These are phyloP conservation scores for Lepidochrysops patricia DNA, from an alignment of 2,888 invertebrate species.

Conservation along the genomic window DNA sequence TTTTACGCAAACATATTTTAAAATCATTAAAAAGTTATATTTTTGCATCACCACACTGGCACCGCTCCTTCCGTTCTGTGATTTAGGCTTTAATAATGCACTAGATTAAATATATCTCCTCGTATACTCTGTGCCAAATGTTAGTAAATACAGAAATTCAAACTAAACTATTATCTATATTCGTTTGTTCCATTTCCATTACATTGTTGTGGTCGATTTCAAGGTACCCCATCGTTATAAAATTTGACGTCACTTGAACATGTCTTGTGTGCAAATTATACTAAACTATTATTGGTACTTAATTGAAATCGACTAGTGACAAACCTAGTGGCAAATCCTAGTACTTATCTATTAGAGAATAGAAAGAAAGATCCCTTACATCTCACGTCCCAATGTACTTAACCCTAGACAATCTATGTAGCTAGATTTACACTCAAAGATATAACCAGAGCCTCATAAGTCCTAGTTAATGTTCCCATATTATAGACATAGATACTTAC, in stretches of 20 bases:
- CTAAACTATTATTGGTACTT: not conserved
- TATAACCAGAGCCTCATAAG: not conserved
- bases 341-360: conserved; percentile 47
- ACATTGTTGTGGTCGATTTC: conserved; percentile 12
- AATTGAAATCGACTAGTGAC: conserved; percentile 29
- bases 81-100: conserved; percentile 61
- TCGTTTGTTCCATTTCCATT: conserved; percentile 22
- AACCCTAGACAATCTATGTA: conserved; percentile 39
- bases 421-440: conserved; percentile 16
- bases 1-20: conserved; percentile 46
- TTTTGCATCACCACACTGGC: conserved; percentile 61
- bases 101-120: conserved; percentile 42
- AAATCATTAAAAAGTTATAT: conserved; percentile 45
- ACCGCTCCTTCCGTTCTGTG: conserved; percentile 67
- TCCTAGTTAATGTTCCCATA: too few relatives aligned
- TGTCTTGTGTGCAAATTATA: not conserved
- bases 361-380: conserved; percentile 65
- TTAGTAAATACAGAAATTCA: conserved; percentile 28
- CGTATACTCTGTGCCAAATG: conserved; percentile 62
- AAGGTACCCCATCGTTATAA: not conserved
- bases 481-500: too few relatives aligned
- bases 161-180: conserved; percentile 23
- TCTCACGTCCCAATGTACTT: conserved; percentile 67
- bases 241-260: not conserved
- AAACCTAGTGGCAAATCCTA: conserved; percentile 45